Evolutionary conservation across 2,113 vertebrate genomes (phyloP), one percentile per base, ranked within the genome.

Genomic region (Cynocephalus volans): DNA sequence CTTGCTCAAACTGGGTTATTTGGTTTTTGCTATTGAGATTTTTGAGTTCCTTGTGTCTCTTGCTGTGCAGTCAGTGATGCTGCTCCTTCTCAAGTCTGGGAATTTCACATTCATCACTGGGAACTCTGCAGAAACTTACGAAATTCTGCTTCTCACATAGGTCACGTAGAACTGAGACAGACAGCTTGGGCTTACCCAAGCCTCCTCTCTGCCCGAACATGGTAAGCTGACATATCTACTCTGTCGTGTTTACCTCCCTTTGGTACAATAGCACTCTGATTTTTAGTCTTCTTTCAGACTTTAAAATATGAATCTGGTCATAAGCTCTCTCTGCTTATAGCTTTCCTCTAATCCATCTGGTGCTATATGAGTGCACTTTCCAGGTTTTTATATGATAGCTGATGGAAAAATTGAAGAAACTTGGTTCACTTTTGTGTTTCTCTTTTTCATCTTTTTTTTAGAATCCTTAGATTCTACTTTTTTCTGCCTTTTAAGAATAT

Each of bases 161-260:
- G 41, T 92, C 31, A 12, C 18, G 1, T 28, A 54, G 41, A 45
- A n/a, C 28, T 5, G 48, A 82, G 12, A 62, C 33, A 60, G 6
- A 28, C 21, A 67, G 14, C 31, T 1, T 58, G 24, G 62, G 8
- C 18, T 86, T 82, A 3, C 45, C 26, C 2, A 3, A 41, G 11
- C 18, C 56, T 90, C 52, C 72, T 60, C 12, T 81, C 48, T 80
- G 28, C 23, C 36, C 41, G 48, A 28, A 56, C 17, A 28, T 11
- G 64, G 0, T 14, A 8, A 64, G 19, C 19, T 65, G 24, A 17
- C 21, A 2, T 33, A 6, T 36, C 77, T 45, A 8, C 12, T 19
- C 8, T 62, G n/a, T 4, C 50, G 8, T n/a, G 13, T 54, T 64
- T 18, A 18, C 28, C 17, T 18, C 4, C 2, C 1, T 0, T 28